These are phyloP conservation scores for Scaptomyza graminum DNA, from an alignment of 1,140 invertebrate species.

Conservation along the genomic window DNA sequence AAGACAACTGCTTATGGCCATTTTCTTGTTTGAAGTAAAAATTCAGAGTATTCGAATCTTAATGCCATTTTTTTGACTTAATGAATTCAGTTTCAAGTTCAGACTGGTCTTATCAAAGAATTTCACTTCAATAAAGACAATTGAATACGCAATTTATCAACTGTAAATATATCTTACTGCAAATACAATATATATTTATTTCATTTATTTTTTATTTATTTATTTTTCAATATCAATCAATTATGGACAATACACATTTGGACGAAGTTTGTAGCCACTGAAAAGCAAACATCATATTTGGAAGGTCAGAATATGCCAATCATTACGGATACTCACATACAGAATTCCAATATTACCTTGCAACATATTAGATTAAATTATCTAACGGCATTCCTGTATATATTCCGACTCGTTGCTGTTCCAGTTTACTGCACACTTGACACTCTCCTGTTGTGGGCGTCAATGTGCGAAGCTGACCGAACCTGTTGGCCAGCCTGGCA, in stretches of 20 bases:
- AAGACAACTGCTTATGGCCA: conserved; percentile 1
- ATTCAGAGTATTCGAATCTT: background rate
- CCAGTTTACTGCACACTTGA: conserved; percentile 64
- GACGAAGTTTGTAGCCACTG: too few species aligned
- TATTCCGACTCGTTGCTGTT: conserved; percentile 45
- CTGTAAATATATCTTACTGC: background rate
- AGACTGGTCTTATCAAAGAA: background rate
- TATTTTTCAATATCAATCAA: too few species aligned
- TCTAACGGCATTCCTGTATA: conserved; percentile 3
- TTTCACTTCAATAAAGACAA: background rate
- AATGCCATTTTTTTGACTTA: conserved; percentile 1
- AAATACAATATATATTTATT: background rate
- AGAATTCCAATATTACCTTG: background rate
- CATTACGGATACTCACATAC: background rate
- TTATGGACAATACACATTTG: too few species aligned
- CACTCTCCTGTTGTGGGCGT: conserved; percentile 10
- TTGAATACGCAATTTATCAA: background rate
- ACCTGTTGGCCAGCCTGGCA: conserved; percentile 47
- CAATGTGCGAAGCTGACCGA: conserved; percentile 11
- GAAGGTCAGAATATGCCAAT: background rate
- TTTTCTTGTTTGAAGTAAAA: background rate
- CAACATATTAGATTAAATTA: background rate
- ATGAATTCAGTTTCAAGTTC: background rate
- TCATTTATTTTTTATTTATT: too few species aligned
- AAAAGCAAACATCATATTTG: background rate